A percentile compares a stretch with the other conserved stretches of the same genome.
Conservation (phyloP, 2,888 invertebrate species). For the Synergus umbraculus region DNA sequence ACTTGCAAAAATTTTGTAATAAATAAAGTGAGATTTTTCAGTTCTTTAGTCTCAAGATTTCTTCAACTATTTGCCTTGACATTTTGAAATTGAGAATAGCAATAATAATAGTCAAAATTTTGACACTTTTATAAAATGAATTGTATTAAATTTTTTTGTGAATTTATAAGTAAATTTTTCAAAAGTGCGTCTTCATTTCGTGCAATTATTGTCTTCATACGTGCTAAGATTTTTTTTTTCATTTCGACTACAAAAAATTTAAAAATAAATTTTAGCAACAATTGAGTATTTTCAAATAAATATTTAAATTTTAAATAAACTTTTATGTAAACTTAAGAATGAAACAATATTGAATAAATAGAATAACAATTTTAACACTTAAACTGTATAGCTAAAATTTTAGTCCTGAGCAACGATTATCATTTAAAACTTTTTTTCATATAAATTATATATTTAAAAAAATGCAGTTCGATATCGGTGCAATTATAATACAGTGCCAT, state of each 20-base stretch:
- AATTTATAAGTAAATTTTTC: background rate
- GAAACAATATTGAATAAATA: background rate
- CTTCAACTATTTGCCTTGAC: too few relatives aligned
- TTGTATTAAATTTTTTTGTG: background rate
- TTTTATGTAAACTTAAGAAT: background rate
- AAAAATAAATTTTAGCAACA: background rate
- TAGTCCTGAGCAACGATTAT: background rate
- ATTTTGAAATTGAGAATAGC: background rate
- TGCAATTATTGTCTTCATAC: background rate
- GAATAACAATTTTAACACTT: background rate
- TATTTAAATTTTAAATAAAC: background rate
- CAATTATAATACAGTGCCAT: constrained; percentile 21
- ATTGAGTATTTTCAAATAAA: background rate
- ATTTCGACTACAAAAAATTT: background rate
- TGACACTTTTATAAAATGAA: background rate
- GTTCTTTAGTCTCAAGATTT: too few relatives aligned
- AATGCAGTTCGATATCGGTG: constrained; percentile 14
- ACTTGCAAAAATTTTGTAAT: too few relatives aligned
- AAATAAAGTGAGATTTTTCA: too few relatives aligned
- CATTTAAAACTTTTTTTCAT: background rate
- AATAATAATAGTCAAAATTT: background rate
- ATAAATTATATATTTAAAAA: background rate
- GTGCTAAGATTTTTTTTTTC: background rate
- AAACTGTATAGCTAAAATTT: background rate
- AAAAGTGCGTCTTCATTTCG: background rate